Evolutionary conservation across 2,797 vertebrate genomes (phyloP), one percentile per base, ranked within the genome.

Genomic region (Oophaga sylvatica): DNA sequence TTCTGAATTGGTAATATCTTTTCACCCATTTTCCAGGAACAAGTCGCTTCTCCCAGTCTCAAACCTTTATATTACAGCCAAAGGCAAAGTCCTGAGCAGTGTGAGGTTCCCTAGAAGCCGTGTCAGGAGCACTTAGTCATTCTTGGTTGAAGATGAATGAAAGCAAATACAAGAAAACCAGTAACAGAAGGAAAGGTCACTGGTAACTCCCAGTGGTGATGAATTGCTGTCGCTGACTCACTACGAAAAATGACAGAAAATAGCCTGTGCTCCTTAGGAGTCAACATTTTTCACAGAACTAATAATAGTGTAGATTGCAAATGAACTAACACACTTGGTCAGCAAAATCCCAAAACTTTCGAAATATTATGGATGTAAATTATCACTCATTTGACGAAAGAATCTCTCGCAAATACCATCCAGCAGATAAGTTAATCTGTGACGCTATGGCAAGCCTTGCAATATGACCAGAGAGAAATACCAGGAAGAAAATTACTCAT

Each of bases 61-160:
- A 92, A 93, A 91, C 91, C 91, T 91, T 90, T 90, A 89, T 92
- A 89, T 92, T 93, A 92, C 91, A 92, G 91, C 90, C 90, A 92
- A 92, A 93, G 91, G 91, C 92, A 91, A 86, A 91, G 91, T 92
- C 91, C 91, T 88, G 92, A 93, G 92, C 91, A 90, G 92, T 90
- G 92, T 90, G 92, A 90, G 92, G 91, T 90, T 93, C 91, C 90
- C 92, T 90, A 92, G 92, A 92, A 92, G 91, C 88, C 19, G 91
- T 93, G 92, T 94, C 93, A 92, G 90, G 88, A 93, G 90, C 90
- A 92, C 91, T 94, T 94, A 94, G 91, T 93, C 92, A 94, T 93
- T 94, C 93, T 93, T 94, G 93, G 90, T 92, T 94, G 92, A 90
- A 90, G 93, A 92, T 94, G 91, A 88, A 92, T 94, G 92, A 87